Evolutionary conservation across 64 coral and sea anemone genomes (phyloP), one percentile per base, ranked within the genome.

Genomic region (Pachyseris speciosa): DNA sequence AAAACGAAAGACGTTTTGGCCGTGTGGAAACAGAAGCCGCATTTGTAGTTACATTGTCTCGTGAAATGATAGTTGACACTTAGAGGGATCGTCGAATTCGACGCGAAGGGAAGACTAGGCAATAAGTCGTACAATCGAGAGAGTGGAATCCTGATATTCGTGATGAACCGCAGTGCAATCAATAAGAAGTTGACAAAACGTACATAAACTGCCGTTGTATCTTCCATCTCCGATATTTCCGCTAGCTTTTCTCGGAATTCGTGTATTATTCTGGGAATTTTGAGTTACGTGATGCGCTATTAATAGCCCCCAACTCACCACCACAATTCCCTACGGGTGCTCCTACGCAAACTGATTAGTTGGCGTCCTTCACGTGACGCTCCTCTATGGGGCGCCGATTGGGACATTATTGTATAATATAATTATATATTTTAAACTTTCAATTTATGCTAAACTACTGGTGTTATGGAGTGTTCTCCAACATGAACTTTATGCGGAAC

Each of bases 31-130:
- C 94, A 96, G 69, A 96, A 96, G 19, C 94, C 94, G 67, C 94
- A 96, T 59, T 89, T 85, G 27, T 96, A 96, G 67, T 96, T 96
- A 30, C 94, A 96, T 48, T 96, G 90, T 47, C 94, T 83, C 20
- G 94, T 96, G 39, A 96, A 96, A 28, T 96, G 94, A 37, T 96
- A 96, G 76, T 96, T 96, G 2, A 96, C 94, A 33, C 94, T 96
- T 61, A 40, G 47, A 25, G 89, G 94, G 22, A 69, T 53, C 15
- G 9, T 80, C 20, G 17, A 61, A 24, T 25, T 61, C 57, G 57
- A 61, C 20, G 20, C 57, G 57, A 1, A 61, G 57, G 20, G 27
- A 24, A 25, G 57, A 61, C 57, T 24, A n/a, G n/a, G n/a, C n/a
- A n/a, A n/a, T n/a, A n/a, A n/a, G 57, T 61, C 27, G 57, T 61